Evolutionary conservation across 1,140 invertebrate genomes (phyloP), one percentile per base, ranked within the genome.

Genomic region (Camponotus floridanus): DNA sequence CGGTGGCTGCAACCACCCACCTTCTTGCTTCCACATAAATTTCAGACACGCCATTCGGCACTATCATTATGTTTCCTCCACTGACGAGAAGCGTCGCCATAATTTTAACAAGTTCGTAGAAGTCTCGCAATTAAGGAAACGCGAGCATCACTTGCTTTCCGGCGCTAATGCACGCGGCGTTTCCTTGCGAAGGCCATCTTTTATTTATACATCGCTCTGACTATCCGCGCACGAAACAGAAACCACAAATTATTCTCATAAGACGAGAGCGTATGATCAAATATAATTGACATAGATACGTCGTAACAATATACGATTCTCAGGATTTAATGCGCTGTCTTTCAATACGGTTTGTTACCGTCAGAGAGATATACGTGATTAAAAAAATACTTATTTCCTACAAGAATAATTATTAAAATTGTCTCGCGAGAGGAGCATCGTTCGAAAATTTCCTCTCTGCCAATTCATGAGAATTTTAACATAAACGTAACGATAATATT

Each of bases 1-100:
- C 85, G 85, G 76, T 86, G 85, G 76, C 78, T 76, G 70, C 87
- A 70, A 70, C 88, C 84, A 87, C 88, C 88, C 87, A 86, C 73
- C 73, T 76, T 73, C 79, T 76, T 71, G 65, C 67, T 61, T 78
- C 80, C 81, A 85, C 81, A 90, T 90, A 91, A 91, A 89, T 90
- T 88, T 87, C 78, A 79, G 76, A 87, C 81, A 85, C 88, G 88
- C 79, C 89, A 91, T 91, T 91, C 89, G 89, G 89, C 89, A 84
- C 88, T 91, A 91, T 91, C 86, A 91, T 91, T 91, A 91, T 85
- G 81, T 86, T 76, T 84, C 85, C 86, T 81, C 68, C 76, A 84
- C 80, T 88, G 89, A 87, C 86, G 65, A 71, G 89, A 89, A 90
- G 85, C 87, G 73, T 84, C 74, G 85, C 62, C 85, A 61, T 74